A percentile compares a stretch with the other conserved stretches of the same genome.
Conservation (phyloP, 2,797 vertebrate species). For the Artibeus jamaicensis region DNA sequence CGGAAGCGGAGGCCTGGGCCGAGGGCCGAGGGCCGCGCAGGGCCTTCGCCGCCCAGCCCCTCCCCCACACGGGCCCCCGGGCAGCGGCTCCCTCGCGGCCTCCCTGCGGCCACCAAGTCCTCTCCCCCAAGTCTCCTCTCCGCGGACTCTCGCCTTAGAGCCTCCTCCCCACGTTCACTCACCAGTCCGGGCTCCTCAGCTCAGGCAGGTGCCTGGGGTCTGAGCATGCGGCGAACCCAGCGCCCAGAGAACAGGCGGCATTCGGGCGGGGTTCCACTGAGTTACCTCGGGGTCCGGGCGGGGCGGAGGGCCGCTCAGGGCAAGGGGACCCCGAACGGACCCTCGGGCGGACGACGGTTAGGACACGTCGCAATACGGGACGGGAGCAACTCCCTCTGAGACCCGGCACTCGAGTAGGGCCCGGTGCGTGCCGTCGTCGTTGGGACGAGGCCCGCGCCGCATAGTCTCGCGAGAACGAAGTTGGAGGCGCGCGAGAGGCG, state of each 20-base stretch:
- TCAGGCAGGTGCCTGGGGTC: not conserved
- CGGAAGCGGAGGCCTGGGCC: not conserved
- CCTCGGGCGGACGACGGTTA: not conserved
- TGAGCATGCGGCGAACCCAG: not conserved
- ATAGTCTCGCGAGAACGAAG: not conserved
- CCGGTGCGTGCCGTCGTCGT: not conserved
- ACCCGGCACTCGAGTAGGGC: rapidly evolving
- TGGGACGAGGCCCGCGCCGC: not conserved
- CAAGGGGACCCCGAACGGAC: too few species aligned
- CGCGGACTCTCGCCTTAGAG: not conserved
- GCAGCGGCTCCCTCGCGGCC: too few species aligned
- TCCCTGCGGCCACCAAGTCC: too few species aligned
- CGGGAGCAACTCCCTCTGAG: not conserved
- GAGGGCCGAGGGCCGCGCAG: not conserved
- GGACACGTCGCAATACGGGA: too few species aligned
- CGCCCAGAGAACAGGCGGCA: not conserved
- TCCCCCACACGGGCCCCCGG: not conserved
- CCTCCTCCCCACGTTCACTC: not conserved
- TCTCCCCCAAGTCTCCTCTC: too few species aligned
- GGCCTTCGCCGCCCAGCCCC: not conserved
- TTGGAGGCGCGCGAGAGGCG: too few species aligned
- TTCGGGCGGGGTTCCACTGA: too few species aligned
- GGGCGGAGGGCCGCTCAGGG: not conserved
- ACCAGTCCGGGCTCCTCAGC: not conserved
- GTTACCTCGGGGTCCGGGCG: not conserved